These are phyloP conservation scores for Pomacea maculata DNA, from an alignment of 1,140 invertebrate species.

Conservation along the genomic window DNA sequence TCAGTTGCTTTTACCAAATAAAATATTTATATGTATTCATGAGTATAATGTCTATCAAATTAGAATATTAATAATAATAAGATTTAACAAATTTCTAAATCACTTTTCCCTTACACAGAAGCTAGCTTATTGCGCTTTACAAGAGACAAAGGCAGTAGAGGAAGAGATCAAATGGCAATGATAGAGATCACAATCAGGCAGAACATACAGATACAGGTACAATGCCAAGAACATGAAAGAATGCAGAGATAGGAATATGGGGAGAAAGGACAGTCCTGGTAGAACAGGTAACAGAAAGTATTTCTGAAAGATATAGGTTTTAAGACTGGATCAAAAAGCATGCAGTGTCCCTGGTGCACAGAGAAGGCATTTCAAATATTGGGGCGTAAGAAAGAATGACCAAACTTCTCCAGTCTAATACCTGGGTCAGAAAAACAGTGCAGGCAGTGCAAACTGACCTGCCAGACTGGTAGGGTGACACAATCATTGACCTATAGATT, in stretches of 20 bases:
- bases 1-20: neutral
- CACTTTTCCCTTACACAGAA: neutral
- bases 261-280: neutral
- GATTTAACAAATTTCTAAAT: neutral
- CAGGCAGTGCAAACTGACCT: too few species aligned
- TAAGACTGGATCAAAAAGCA: neutral
- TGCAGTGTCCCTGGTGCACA: neutral
- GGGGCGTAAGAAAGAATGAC: neutral
- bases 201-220: neutral
- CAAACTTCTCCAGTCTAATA: neutral
- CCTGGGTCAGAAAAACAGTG: neutral
- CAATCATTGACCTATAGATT: too few species aligned
- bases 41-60: conserved; percentile 1
- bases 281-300: neutral
- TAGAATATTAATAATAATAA: neutral
- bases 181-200: neutral
- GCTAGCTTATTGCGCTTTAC: neutral
- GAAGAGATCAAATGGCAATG: neutral
- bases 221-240: neutral
- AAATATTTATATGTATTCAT: neutral
- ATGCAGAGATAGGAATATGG: neutral
- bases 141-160: neutral
- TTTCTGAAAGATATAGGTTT: neutral
- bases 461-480: too few species aligned
- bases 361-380: neutral